Evolutionary conservation across 2,113 vertebrate genomes (phyloP).

Genomic region (Haliaeetus leucogaster): DNA sequence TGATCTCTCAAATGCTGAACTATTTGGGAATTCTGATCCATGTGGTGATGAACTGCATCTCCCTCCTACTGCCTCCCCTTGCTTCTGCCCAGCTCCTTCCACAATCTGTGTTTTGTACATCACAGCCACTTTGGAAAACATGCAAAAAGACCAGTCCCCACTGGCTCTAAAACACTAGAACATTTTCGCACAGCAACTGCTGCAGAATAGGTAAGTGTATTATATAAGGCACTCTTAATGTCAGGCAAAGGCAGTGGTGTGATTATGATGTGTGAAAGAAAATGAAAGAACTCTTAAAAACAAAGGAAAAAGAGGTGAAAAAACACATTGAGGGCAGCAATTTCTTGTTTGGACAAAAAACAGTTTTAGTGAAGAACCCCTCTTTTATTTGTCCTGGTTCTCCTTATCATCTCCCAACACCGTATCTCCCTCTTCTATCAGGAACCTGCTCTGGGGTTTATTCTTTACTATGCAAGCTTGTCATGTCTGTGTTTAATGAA

Average conservation of each 20-base stretch:
- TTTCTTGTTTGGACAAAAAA: background rate
- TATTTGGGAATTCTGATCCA: background rate
- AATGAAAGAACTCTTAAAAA: background rate
- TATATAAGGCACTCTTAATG: background rate
- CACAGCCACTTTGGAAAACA: background rate
- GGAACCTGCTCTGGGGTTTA: conserved; percentile 40
- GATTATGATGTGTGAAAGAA: background rate
- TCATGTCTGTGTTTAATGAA: conserved; percentile 76
- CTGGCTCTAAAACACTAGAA: background rate
- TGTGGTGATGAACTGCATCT: background rate
- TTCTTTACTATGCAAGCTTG: conserved; percentile 65
- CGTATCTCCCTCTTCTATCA: background rate
- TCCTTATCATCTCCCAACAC: background rate
- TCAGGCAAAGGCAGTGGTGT: background rate
- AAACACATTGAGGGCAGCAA: background rate
- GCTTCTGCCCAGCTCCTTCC: background rate
- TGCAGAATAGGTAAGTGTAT: background rate
- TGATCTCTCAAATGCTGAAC: background rate
- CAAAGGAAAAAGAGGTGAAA: background rate
- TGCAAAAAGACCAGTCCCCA: background rate
- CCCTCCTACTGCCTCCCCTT: background rate
- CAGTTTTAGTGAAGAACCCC: background rate
- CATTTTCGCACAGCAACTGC: background rate
- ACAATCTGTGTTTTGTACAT: background rate
- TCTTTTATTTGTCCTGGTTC: background rate